Percentiles rank a stretch among this genome's conserved stretches.
phyloP scores from a whole-genome alignment of 2,797 vertebrate species.

The Echeneis naucrates region DNA sequence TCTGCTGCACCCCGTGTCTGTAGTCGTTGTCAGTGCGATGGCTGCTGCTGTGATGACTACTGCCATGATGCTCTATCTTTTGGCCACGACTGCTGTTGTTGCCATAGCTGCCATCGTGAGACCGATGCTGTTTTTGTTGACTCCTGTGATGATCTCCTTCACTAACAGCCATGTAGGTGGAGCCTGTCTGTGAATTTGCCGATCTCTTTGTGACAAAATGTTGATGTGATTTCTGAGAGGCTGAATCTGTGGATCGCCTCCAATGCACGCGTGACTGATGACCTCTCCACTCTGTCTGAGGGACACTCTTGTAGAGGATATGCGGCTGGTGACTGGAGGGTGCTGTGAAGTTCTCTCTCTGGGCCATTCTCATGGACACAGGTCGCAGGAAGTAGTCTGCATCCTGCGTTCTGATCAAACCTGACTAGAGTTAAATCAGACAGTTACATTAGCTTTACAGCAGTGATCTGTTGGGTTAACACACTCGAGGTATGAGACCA shows the following conservation, averaged over 20 bases:
- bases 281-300: not conserved
- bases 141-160: slow-evolving; percentile 17
- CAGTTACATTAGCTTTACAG: slow-evolving; percentile 49
- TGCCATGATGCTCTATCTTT: slow-evolving; percentile 21
- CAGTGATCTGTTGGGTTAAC: not conserved
- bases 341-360: slow-evolving; percentile 73
- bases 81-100: slow-evolving; percentile 5
- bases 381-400: slow-evolving; percentile 91
- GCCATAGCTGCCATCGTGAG: slow-evolving; percentile 14
- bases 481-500: not conserved
- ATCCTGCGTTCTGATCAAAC: slow-evolving; percentile 90
- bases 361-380: slow-evolving; percentile 79
- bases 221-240: slow-evolving; percentile 7
- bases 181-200: not conserved
- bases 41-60: slow-evolving; percentile 7
- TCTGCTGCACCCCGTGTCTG: slow-evolving; percentile 72
- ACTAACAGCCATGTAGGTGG: not conserved
- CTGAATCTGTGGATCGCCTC: slow-evolving; percentile 54
- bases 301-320: slow-evolving; percentile 87
- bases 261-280: slow-evolving; percentile 23
- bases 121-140: slow-evolving; percentile 28
- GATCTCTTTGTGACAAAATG: slow-evolving; percentile 43
- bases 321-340: slow-evolving; percentile 84
- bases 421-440: slow-evolving; percentile 87
- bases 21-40: slow-evolving; percentile 54